A percentile compares a stretch with the other conserved stretches of the same genome.
These are phyloP conservation scores for Lethrus apterus DNA, from an alignment of 1,140 invertebrate genomes.

Conservation along the genomic window DNA sequence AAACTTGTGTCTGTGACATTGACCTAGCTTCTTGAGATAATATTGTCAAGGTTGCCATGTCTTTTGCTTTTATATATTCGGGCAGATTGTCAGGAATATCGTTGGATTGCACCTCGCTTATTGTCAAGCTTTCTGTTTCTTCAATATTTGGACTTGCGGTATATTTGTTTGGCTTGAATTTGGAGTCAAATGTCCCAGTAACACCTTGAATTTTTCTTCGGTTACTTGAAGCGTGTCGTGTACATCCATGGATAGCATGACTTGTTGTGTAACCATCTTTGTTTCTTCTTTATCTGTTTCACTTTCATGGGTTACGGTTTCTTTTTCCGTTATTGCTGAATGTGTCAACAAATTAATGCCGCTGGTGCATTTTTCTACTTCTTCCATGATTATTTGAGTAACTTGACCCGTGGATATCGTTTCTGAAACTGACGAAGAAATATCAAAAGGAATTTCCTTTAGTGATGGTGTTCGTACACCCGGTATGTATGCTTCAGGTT, in stretches of 20 bases:
- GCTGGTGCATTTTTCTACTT: conserved; percentile 43
- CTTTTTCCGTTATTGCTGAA: conserved; percentile 46
- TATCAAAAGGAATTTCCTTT: conserved; percentile 33
- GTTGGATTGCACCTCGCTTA: conserved; percentile 48
- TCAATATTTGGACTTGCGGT: conserved; percentile 47
- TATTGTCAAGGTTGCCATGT: conserved; percentile 46
- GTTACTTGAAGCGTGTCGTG: conserved; percentile 52
- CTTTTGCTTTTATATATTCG: conserved; percentile 17
- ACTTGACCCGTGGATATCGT: conserved; percentile 44
- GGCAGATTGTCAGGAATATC: conserved; percentile 9
- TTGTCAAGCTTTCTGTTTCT: conserved; percentile 51
- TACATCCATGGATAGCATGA: conserved; percentile 47
- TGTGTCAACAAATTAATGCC: conserved; percentile 48
- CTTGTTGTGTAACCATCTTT: conserved; percentile 39
- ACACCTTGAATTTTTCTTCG: conserved; percentile 50
- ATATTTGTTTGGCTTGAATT: conserved; percentile 43
- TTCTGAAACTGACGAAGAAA: conserved; percentile 45
- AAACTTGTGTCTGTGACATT: conserved; percentile 51
- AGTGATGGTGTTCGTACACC: neutral
- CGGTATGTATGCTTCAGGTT: conserved; percentile 58
- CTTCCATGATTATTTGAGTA: conserved; percentile 46
- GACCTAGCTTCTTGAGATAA: conserved; percentile 57
- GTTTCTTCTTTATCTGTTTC: conserved; percentile 43
- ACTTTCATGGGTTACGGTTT: conserved; percentile 47
- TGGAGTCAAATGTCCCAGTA: conserved; percentile 45